These are phyloP conservation scores for Siphamia tubifer DNA, from an alignment of 2,113 vertebrate species.

Conservation along the genomic window DNA sequence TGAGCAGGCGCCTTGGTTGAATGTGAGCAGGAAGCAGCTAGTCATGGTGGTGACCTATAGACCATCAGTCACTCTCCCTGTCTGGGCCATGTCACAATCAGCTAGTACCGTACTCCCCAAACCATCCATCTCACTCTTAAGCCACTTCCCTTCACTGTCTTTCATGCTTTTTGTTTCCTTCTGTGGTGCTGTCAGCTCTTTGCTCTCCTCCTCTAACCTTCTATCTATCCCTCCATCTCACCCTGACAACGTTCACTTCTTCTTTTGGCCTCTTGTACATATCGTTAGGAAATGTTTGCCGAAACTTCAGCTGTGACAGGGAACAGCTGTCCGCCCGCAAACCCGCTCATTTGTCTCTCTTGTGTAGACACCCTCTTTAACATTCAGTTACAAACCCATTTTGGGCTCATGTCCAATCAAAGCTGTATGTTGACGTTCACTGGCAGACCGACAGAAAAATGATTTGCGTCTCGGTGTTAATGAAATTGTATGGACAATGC, in stretches of 20 bases:
- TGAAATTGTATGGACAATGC: constrained; percentile 9
- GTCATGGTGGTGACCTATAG: constrained; percentile 54
- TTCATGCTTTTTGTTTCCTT: constrained; percentile 18
- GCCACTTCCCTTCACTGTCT: neutral
- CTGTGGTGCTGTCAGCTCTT: neutral
- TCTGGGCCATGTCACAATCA: constrained; percentile 49
- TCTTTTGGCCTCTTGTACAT: constrained; percentile 37
- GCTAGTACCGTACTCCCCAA: constrained; percentile 19
- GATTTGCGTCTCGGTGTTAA: constrained; percentile 12
- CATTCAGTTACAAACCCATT: constrained; percentile 32
- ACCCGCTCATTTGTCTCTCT: constrained; percentile 54
- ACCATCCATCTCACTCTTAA: constrained; percentile 55
- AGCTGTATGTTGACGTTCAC: neutral
- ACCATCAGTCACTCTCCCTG: constrained; percentile 65
- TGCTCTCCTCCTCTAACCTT: constrained; percentile 1
- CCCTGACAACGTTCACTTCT: constrained; percentile 40
- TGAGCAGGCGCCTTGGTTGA: constrained; percentile 35
- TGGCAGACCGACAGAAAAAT: neutral
- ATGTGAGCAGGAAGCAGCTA: constrained; percentile 60
- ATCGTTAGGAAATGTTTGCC: constrained; percentile 39
- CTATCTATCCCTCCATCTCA: constrained; percentile 32
- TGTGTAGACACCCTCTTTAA: constrained; percentile 26
- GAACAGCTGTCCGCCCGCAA: constrained; percentile 53
- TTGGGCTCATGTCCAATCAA: constrained; percentile 39
- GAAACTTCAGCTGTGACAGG: constrained; percentile 54